phyloP scores from a whole-genome alignment of 2,888 invertebrate species.

The Lasioglossum malachurum region DNA sequence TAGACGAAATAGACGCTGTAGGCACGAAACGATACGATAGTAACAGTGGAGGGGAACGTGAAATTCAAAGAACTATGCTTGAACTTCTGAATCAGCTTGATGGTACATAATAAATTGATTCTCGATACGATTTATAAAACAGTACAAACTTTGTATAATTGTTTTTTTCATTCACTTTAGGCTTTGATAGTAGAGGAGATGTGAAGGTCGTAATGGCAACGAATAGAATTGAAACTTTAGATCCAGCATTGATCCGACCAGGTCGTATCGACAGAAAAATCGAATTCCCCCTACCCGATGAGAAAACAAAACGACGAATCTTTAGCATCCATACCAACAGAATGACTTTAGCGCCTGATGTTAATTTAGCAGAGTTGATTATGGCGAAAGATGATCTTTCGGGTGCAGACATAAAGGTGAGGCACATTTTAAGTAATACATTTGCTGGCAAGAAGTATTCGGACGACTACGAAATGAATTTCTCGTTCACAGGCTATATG shows the following conservation, averaged over 20 bases:
- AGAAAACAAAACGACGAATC: constrained; percentile 98
- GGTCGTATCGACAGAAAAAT: constrained; percentile 99
- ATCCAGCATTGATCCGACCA: constrained; percentile 99
- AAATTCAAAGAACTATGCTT: constrained; percentile 99
- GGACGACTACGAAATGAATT: constrained; percentile 4
- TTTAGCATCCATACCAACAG: constrained; percentile 99
- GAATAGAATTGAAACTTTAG: constrained; percentile 98
- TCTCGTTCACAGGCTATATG: constrained; percentile 93
- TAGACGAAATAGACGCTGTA: constrained; percentile 99
- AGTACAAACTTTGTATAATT: not conserved
- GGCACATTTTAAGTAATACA: constrained; percentile 15
- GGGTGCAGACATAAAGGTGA: constrained; percentile 97
- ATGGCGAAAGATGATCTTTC: constrained; percentile 99
- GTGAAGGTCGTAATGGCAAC: constrained; percentile 97
- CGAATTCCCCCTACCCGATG: constrained; percentile 99
- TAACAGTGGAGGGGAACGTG: constrained; percentile 99
- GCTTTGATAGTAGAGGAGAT: constrained; percentile 83
- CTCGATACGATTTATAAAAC: constrained; percentile 66
- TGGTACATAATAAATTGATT: constrained; percentile 92
- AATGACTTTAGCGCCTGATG: constrained; percentile 99
- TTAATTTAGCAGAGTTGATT: constrained; percentile 98
- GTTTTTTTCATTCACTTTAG: constrained; percentile 58
- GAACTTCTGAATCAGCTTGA: constrained; percentile 99
- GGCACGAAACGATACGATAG: constrained; percentile 99
- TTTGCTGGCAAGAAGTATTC: not conserved